phyloP scores from a whole-genome alignment of 2,797 vertebrate species.

The Labroides dimidiatus region DNA sequence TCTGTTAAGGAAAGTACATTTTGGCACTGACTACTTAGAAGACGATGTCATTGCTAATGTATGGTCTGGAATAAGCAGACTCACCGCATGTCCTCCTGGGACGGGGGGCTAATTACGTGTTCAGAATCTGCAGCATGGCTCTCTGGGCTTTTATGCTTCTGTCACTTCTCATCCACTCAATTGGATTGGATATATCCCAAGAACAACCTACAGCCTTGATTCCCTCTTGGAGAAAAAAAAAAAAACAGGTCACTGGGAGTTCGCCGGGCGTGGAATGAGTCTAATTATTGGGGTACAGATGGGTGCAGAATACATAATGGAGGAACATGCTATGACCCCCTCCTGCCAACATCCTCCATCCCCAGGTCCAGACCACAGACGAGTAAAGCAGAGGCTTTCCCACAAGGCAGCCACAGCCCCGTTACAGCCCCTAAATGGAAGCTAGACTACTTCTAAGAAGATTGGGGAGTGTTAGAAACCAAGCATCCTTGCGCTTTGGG shows the following conservation, averaged over 20 bases:
- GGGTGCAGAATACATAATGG: constrained; percentile 67
- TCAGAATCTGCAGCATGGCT: constrained; percentile 81
- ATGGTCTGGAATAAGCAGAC: constrained; percentile 78
- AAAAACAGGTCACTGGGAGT: constrained; percentile 83
- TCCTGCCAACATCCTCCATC: background rate
- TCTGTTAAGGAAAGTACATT: constrained; percentile 59
- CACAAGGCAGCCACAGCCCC: constrained; percentile 34
- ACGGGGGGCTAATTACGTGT: constrained; percentile 82
- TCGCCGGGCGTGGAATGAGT: constrained; percentile 78
- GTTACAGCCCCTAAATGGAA: constrained; percentile 26
- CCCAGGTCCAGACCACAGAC: background rate
- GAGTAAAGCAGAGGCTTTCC: constrained; percentile 28
- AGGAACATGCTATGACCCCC: constrained; percentile 41
- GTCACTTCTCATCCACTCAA: constrained; percentile 84
- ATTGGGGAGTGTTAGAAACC: constrained; percentile 70
- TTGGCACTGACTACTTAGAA: constrained; percentile 56
- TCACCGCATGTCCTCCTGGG: constrained; percentile 77
- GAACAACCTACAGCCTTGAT: constrained; percentile 79
- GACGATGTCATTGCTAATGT: constrained; percentile 79
- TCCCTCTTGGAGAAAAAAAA: constrained; percentile 67
- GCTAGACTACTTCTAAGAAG: constrained; percentile 68
- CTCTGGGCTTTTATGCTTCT: constrained; percentile 81
- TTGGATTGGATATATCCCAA: constrained; percentile 83
- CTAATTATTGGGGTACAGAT: constrained; percentile 82
- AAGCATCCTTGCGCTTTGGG: constrained; percentile 56